Percentiles rank a stretch among this genome's conserved stretches.
Conservation (phyloP, 2,797 vertebrate genomes). For the Enoplosus armatus region DNA sequence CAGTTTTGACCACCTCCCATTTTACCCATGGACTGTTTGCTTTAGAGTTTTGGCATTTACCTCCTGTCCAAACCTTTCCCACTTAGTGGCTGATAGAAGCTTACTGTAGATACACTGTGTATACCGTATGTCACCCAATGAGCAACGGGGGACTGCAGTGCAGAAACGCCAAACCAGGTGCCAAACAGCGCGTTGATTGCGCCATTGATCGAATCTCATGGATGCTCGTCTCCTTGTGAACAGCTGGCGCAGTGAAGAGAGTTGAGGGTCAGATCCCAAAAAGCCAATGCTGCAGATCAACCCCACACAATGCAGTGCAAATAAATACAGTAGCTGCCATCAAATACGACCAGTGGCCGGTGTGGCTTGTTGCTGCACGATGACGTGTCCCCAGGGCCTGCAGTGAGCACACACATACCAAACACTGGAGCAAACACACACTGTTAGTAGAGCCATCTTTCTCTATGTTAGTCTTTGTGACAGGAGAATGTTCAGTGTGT, state of each 20-base stretch:
- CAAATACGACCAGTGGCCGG: not conserved
- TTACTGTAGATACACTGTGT: not conserved
- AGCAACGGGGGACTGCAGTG: not conserved
- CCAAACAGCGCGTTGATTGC: not conserved
- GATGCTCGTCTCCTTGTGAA: not conserved
- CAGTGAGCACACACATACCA: not conserved
- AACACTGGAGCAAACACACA: constrained; percentile 23
- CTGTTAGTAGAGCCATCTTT: constrained; percentile 4
- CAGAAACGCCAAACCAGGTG: not conserved
- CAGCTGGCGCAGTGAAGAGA: not conserved
- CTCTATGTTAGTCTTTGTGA: constrained; percentile 38
- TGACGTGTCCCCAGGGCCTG: not conserved
- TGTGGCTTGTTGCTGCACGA: not conserved
- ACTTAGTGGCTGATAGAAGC: not conserved
- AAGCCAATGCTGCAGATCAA: not conserved
- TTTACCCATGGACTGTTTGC: not conserved
- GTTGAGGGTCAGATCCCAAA: not conserved
- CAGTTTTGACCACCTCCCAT: not conserved
- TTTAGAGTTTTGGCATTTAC: not conserved
- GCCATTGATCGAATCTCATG: not conserved
- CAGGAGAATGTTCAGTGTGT: constrained; percentile 53
- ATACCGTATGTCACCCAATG: too few relatives aligned
- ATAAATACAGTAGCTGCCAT: not conserved
- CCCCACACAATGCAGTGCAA: too few relatives aligned
- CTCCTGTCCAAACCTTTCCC: not conserved